Conservation (phyloP, 2,797 vertebrate genomes). For the Mus minutoides region DNA sequence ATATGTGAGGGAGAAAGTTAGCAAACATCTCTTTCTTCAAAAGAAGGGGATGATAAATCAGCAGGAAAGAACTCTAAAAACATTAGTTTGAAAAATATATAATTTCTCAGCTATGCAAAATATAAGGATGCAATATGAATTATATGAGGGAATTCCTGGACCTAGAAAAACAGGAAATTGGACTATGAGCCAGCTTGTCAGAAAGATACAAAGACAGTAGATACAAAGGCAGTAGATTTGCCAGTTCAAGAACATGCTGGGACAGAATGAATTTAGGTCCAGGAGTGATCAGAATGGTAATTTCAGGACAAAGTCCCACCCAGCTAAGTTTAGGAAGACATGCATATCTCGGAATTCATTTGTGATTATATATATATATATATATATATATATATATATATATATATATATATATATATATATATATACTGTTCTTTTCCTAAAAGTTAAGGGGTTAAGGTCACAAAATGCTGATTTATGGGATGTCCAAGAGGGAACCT, state of each 20-base stretch:
- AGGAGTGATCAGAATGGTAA: not conserved
- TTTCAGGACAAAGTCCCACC: not conserved
- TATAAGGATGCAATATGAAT: not conserved
- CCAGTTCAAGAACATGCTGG: not conserved
- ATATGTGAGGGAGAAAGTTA: not conserved
- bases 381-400: not conserved
- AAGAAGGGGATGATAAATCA: not conserved
- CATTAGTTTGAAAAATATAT: not conserved
- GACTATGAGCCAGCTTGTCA: not conserved
- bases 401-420: not conserved
- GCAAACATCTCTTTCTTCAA: conserved; percentile 18
- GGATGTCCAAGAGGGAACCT: not conserved
- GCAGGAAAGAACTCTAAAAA: not conserved
- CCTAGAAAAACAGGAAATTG: not conserved
- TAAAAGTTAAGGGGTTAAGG: not conserved
- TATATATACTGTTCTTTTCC: not conserved
- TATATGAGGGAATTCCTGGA: not conserved
- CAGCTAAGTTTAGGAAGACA: not conserved
- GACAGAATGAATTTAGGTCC: not conserved
- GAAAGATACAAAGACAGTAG: not conserved
- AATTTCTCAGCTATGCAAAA: not conserved
- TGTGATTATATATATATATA: not conserved
- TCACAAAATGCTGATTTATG: not conserved
- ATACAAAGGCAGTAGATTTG: not conserved
- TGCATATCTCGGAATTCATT: not conserved